A percentile compares a stretch with the other conserved stretches of the same genome.
phyloP scores from a whole-genome alignment of 2,888 invertebrate species.

The Oasisia sp. region DNA sequence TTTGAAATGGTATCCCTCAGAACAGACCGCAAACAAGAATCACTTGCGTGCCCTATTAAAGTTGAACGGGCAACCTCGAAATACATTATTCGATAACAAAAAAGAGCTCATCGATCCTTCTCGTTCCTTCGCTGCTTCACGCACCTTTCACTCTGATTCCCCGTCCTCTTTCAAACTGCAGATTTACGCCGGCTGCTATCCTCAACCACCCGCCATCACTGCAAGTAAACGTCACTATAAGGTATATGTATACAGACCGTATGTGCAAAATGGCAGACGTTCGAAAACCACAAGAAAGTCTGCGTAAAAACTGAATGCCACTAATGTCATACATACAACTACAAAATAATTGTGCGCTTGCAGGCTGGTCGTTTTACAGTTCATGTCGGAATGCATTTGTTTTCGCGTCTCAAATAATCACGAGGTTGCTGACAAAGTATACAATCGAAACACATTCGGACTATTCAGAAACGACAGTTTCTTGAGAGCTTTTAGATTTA shows the following conservation, averaged over 20 bases:
- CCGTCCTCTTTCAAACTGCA: slow-evolving; percentile 27
- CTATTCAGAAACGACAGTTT: too few species aligned
- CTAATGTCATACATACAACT: not conserved
- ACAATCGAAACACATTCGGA: not conserved
- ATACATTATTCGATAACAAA: too few species aligned
- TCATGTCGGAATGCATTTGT: not conserved
- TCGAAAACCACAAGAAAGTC: not conserved
- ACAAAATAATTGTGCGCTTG: not conserved
- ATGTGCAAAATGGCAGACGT: not conserved
- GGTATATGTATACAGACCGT: not conserved
- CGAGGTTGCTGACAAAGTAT: not conserved
- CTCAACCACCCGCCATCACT: slow-evolving; percentile 7
- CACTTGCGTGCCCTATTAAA: too few species aligned
- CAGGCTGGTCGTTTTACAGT: not conserved
- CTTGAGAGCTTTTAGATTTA: too few species aligned
- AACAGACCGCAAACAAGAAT: too few species aligned
- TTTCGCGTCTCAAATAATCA: not conserved
- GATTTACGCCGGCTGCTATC: slow-evolving; percentile 30
- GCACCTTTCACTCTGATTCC: not conserved
- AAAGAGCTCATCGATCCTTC: not conserved
- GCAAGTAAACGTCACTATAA: not conserved
- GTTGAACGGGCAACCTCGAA: too few species aligned
- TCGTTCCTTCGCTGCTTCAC: not conserved
- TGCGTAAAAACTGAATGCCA: not conserved
- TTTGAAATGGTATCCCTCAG: too few species aligned